Base-by-base conservation (phyloP, 1,140 invertebrate genomes). In the Camponotus pennsylvanicus region DNA sequence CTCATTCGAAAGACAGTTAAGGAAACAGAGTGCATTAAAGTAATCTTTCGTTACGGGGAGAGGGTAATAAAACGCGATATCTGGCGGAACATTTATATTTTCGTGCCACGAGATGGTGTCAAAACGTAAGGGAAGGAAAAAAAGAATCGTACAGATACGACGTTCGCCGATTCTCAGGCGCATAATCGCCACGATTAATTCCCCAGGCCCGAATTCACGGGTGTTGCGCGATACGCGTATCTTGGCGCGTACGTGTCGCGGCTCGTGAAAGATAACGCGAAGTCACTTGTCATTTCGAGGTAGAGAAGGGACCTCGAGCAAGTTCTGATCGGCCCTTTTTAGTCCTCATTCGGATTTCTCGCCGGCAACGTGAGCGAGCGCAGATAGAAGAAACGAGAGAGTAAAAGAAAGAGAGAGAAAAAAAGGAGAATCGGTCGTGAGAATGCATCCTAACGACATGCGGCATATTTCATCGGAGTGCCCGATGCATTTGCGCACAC, bases 301-400 rank as follows among this genome's bases (percentile, higher is more conserved):
- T n/a, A 59, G 66, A 70, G 52, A 59, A 42, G 49, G 69, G 55
- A 42, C 79, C 69, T 80, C 67, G 79, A 63, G 79, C 79, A 73
- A 83, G 79, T 83, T 73, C 69, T 73, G 79, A 82, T 82, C 79
- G 75, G 79, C 69, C 79, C 79, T 83, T 83, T 83, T 83, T 83
- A 75, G 79, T 83, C 79, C 45, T 75, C 79, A 73, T 83, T 73
- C 79, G 69, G 69, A 83, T 75, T 83, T 70, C 79, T 59, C 79
- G 37, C 40, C 42, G 67, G 78, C 66, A 52, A 71, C 37, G 40
- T 55, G 67, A 18, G 69, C 55, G 79, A 82, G 32, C 37, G 37
- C 34, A 32, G 42, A 55, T 70, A 18, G 27, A 40, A 21, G n/a
- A 37, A 9, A 37, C 57, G 40, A 15, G 4, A 42, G 1, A 66